Conservation (phyloP, 2,113 vertebrate species). For the Onychorhynchus coronatus region DNA sequence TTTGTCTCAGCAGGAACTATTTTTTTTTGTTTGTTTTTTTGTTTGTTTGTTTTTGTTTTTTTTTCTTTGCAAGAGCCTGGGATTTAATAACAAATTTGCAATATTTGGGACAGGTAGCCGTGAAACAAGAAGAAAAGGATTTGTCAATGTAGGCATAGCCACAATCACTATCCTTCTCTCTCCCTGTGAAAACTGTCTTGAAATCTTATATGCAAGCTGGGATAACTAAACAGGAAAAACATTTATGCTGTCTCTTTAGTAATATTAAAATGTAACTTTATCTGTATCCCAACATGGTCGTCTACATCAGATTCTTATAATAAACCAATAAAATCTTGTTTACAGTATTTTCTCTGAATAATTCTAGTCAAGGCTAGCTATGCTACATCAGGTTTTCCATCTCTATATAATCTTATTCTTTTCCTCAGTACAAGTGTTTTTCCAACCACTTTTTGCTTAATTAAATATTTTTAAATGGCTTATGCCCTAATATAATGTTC, state of each 20-base stretch:
- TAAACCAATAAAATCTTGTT: neutral
- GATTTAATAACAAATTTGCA: neutral
- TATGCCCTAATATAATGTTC: neutral
- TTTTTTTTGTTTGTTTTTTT: too few species aligned
- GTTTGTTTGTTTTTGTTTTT: too few species aligned
- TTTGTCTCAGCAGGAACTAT: neutral
- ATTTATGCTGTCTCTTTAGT: neutral
- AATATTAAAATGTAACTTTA: neutral
- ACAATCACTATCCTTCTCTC: neutral
- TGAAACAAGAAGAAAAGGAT: neutral
- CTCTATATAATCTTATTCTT: neutral
- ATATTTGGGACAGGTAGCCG: neutral
- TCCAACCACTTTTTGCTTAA: neutral
- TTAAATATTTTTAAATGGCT: accelerated
- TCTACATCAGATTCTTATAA: neutral
- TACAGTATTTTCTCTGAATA: neutral
- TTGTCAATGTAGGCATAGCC: neutral
- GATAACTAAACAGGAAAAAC: neutral
- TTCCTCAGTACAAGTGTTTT: neutral
- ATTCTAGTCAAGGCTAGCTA: neutral
- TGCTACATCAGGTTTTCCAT: neutral
- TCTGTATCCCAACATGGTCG: neutral
- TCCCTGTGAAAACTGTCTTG: neutral
- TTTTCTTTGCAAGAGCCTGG: neutral
- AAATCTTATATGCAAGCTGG: neutral